Conservation (phyloP, 2,888 invertebrate genomes). For the Spialia ferax region DNA sequence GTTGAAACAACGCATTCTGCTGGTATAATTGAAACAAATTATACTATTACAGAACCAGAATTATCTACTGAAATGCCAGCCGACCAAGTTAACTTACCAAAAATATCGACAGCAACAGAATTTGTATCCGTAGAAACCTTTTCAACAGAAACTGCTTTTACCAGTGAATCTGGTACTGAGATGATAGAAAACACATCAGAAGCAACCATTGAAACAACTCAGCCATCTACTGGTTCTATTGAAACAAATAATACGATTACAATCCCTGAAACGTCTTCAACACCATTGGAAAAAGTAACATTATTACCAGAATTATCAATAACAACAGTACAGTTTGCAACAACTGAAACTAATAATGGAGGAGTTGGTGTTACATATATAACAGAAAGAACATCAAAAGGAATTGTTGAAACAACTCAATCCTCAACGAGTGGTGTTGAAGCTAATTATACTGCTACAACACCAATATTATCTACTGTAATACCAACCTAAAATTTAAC, state of each 20-base stretch:
- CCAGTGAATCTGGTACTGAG: neutral
- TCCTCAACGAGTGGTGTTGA: neutral
- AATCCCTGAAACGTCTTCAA: neutral
- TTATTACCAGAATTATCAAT: slow-evolving; percentile 1
- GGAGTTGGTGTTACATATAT: too few species aligned
- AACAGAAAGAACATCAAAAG: neutral
- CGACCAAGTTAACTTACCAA: too few species aligned
- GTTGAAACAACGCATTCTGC: too few species aligned
- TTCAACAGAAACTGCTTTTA: neutral
- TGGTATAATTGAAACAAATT: too few species aligned
- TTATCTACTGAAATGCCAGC: too few species aligned
- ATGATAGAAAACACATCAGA: neutral
- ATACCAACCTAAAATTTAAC: neutral
- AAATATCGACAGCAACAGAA: too few species aligned
- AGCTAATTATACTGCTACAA: neutral
- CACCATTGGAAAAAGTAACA: neutral
- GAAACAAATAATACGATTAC: neutral
- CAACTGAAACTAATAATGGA: too few species aligned
- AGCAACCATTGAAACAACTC: neutral
- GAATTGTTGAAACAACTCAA: too few species aligned
- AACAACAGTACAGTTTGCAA: too few species aligned
- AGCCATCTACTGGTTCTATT: neutral
- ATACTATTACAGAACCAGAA: too few species aligned
- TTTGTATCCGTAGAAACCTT: neutral
- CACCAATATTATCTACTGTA: neutral